Percentiles rank a stretch among this genome's conserved stretches.
phyloP scores from a whole-genome alignment of 2,797 vertebrate genomes.

The Triplophysa yarkandensis region DNA sequence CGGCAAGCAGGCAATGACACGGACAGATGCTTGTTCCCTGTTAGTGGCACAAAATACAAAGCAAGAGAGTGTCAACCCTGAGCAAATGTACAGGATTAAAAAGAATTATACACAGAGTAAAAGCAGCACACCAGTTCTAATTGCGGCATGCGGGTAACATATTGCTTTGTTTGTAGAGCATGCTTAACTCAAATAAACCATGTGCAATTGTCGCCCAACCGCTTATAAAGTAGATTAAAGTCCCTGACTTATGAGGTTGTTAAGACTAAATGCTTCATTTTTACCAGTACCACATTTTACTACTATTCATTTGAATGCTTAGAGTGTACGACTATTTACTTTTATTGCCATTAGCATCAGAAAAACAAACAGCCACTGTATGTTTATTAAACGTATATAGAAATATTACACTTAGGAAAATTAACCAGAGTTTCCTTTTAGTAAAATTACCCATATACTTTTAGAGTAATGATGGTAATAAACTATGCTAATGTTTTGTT shows the following conservation, averaged over 20 bases:
- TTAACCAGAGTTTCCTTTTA: no score
- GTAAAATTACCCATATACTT: background rate
- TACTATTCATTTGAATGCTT: no score
- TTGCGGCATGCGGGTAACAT: background rate
- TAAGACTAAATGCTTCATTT: constrained; percentile 9
- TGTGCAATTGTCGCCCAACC: constrained; percentile 16
- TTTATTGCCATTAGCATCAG: constrained; percentile 17
- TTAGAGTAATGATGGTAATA: no score
- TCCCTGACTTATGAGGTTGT: constrained; percentile 22
- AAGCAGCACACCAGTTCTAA: constrained; percentile 4
- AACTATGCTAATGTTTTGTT: no score
- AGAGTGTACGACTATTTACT: background rate
- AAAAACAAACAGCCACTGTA: constrained; percentile 3
- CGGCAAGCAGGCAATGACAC: constrained; percentile 20
- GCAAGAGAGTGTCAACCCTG: constrained; percentile 12
- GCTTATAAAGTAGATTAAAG: constrained; percentile 34
- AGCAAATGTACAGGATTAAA: constrained; percentile 31
- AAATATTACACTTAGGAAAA: no score
- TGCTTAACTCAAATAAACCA: constrained; percentile 18
- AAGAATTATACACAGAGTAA: constrained; percentile 10
- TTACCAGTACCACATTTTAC: no score
- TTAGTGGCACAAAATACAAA: constrained; percentile 13
- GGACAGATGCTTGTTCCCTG: constrained; percentile 33
- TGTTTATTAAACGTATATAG: background rate
- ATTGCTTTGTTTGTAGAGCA: constrained; percentile 26